These are phyloP conservation scores for Megastigmus dorsalis DNA, from an alignment of 2,888 invertebrate genomes.

Conservation along the genomic window DNA sequence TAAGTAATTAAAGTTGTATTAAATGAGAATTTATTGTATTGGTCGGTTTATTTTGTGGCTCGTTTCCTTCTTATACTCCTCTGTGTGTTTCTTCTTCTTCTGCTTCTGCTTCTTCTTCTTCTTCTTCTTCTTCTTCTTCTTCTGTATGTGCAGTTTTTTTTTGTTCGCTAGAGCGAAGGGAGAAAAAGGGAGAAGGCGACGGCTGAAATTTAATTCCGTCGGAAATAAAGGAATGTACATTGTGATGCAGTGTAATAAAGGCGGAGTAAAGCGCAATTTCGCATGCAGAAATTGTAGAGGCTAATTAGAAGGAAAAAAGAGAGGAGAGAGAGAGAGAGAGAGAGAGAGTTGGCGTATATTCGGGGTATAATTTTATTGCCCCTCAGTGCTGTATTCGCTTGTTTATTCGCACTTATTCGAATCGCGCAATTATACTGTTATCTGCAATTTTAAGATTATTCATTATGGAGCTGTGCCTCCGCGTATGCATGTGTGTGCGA, in stretches of 20 bases:
- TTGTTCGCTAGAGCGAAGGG: no score
- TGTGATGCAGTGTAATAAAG: conserved; percentile 24
- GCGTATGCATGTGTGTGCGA: no score
- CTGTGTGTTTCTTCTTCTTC: no score
- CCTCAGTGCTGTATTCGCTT: background rate
- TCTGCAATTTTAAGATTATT: background rate
- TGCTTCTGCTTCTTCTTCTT: background rate
- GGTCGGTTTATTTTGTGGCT: background rate
- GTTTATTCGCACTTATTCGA: background rate
- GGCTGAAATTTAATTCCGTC: background rate
- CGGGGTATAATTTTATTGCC: background rate
- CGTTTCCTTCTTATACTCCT: background rate
- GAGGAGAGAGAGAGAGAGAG: no score
- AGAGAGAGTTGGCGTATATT: conserved; percentile 15
- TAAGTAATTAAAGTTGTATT: conserved; percentile 45
- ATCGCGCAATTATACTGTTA: background rate
- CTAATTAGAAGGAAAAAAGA: conserved; percentile 40
- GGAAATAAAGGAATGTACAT: background rate
- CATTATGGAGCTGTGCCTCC: no score
- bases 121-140: background rate
- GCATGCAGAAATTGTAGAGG: conserved; percentile 24
- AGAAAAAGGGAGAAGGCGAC: no score
- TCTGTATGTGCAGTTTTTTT: background rate
- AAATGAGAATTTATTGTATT: conserved; percentile 44
- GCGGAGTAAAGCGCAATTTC: conserved; percentile 4